phyloP scores from a whole-genome alignment of 2,113 vertebrate species.

The Crotalus tigris region DNA sequence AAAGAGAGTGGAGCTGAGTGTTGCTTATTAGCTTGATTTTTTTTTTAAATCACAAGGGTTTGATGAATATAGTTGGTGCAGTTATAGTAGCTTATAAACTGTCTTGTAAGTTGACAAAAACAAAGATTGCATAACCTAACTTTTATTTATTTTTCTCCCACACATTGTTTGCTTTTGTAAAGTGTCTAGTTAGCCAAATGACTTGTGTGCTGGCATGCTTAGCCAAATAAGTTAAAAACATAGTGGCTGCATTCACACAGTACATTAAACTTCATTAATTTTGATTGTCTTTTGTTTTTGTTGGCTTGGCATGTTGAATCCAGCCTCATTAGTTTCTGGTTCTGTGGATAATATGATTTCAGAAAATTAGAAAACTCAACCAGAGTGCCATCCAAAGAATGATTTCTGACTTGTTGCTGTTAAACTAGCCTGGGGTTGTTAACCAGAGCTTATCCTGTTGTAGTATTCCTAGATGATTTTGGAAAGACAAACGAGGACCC shows the following conservation, averaged over 20 bases:
- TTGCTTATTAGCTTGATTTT: background rate
- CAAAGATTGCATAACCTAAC: background rate
- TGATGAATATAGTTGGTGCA: background rate
- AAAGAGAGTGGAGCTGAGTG: background rate
- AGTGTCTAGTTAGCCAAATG: background rate
- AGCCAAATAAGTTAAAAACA: background rate
- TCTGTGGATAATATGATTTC: background rate
- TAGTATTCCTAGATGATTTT: background rate
- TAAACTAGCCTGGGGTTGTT: background rate
- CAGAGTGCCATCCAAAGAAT: background rate
- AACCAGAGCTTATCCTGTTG: background rate
- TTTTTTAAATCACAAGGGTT: background rate
- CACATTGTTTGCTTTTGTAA: background rate
- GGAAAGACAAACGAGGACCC: background rate
- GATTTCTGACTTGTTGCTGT: background rate
- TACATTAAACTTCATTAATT: background rate
- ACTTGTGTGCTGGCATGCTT: background rate
- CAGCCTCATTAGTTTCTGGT: background rate
- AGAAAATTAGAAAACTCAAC: background rate
- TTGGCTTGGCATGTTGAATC: background rate
- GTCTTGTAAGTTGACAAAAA: background rate
- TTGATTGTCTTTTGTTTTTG: background rate
- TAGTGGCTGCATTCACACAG: background rate
- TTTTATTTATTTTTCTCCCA: background rate
- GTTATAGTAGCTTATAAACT: background rate